Base-by-base conservation (phyloP, 2,888 invertebrate species). In the Cephus pygmeus region DNA sequence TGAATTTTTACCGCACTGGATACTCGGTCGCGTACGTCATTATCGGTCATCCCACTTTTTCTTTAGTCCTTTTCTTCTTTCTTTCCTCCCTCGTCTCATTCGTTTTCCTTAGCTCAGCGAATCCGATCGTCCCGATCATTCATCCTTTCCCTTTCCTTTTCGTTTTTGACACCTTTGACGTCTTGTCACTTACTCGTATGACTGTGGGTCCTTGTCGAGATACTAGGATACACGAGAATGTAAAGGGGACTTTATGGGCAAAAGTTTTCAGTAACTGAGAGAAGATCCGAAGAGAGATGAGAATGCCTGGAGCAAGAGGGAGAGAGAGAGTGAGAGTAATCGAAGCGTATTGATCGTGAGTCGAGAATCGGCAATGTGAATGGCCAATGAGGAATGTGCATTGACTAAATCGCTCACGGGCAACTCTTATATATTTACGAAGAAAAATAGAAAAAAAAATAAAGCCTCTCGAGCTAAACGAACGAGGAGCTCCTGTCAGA, bases 21-120 rank as follows among this genome's bases (percentile, higher is more conserved):
- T 40, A 40, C 40, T 40, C 40, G 40, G 40, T 40, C 40, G 40
- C 40, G 40, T 40, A 40, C 40, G 40, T 40, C 15, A 40, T 40
- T 40, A 40, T 40, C 40, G 40, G 40, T 34, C 75, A 34, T 36
- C 73, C 68, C 75, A 79, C 73, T 79, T 77, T 73, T 77, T 78
- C 73, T 75, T 77, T 77, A 76, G 77, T 81, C 79, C 23, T 69
- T 76, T 76, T 73, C 76, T 73, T 36, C 56, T 73, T 79, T 75
- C 77, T 73, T 75, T 79, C 74, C 78, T 75, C 73, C 69, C 40
- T 73, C 76, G 75, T 69, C 77, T 69, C 73, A 31, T 15, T 73
- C 76, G 31, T 11, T 76, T 74, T 78, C 73, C 73, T 77, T 73
- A 40, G 34, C 74, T 30, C 77, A 33, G 75, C 30, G 36, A 75